Conservation (phyloP, 2,888 invertebrate genomes). For the Thelaira solivaga region DNA sequence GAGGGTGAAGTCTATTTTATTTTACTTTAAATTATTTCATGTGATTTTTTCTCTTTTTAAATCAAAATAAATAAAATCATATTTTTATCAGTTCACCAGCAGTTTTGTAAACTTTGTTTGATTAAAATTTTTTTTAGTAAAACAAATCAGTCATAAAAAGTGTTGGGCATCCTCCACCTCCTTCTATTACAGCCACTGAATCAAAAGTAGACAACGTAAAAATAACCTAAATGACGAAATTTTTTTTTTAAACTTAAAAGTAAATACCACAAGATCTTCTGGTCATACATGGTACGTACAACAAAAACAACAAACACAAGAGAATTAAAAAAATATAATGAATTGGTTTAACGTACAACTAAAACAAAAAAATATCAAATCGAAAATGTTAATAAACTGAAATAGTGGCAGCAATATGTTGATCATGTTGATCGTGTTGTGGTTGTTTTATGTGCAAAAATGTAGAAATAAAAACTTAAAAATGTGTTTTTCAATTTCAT, state of each 20-base stretch:
- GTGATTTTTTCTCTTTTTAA: no score
- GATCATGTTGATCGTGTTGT: constrained; percentile 12
- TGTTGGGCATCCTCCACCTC: constrained; percentile 11
- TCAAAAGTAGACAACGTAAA: constrained; percentile 5
- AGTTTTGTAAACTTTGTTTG: not conserved
- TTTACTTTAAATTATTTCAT: no score
- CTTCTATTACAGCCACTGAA: not conserved
- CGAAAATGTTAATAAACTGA: constrained; percentile 46
- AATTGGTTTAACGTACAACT: constrained; percentile 19
- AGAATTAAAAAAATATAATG: not conserved
- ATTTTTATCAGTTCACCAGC: no score
- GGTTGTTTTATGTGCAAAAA: constrained; percentile 32
- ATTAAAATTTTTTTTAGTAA: not conserved
- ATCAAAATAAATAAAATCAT: no score
- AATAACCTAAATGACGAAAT: constrained; percentile 33
- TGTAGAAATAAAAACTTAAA: constrained; percentile 9
- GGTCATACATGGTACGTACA: constrained; percentile 17
- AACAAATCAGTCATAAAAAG: no score
- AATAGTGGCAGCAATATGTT: constrained; percentile 35
- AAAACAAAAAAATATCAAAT: constrained; percentile 37
- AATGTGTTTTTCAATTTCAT: not conserved
- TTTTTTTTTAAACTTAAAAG: no score
- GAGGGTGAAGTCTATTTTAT: no score
- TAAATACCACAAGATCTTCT: constrained; percentile 37
- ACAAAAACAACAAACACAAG: not conserved